Conservation (phyloP, 1,140 invertebrate genomes). For the Colletes latitarsis region DNA sequence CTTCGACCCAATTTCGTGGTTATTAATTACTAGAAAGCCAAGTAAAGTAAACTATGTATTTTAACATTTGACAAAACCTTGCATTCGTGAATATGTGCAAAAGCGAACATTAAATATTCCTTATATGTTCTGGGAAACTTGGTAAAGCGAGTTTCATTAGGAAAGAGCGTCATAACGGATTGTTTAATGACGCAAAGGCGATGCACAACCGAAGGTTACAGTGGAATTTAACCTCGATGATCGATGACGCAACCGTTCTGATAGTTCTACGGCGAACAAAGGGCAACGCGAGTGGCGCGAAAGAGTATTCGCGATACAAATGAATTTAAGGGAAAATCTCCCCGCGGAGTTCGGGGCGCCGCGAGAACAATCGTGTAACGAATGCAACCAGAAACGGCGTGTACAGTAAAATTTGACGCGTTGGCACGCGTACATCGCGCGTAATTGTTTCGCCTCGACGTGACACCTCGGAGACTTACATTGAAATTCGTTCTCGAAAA, state of each 20-base stretch:
- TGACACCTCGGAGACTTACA: neutral
- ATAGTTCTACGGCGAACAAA: neutral
- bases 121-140: too few relatives aligned
- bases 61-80: too few relatives aligned
- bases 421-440: neutral
- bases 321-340: conserved; percentile 18
- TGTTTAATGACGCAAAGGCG: too few relatives aligned
- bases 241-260: conserved; percentile 10
- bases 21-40: too few relatives aligned
- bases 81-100: too few relatives aligned
- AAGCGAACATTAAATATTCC: too few relatives aligned
- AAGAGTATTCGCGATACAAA: neutral
- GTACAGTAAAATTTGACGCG: conserved; percentile 4
- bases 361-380: neutral
- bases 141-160: too few relatives aligned
- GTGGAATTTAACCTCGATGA: neutral
- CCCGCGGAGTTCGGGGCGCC: conserved; percentile 5
- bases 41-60: too few relatives aligned
- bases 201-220: too few relatives aligned
- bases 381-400: neutral
- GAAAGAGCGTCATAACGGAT: too few relatives aligned
- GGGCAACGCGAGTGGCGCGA: neutral
- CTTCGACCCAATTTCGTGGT: too few relatives aligned
- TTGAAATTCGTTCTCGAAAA: conserved; percentile 27
- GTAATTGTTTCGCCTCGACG: neutral